Evolutionary conservation across 1,140 invertebrate genomes (phyloP).

Genomic region (Scaptomyza hsui): DNA sequence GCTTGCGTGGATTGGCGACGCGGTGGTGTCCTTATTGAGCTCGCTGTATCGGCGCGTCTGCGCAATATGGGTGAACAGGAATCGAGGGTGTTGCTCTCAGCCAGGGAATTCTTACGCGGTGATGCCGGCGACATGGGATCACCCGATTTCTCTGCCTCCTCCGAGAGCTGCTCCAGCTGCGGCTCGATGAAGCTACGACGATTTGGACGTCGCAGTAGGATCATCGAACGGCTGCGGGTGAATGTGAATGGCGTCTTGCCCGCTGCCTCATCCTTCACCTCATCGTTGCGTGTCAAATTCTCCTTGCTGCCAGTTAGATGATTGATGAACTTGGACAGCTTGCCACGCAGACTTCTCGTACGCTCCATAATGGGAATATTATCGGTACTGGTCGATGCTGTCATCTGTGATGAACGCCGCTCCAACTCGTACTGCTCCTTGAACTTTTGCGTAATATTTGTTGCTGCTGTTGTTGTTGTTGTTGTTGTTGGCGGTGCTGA

Average conservation of each 20-base stretch:
- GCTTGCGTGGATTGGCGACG: constrained; percentile 62
- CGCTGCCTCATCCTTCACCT: constrained; percentile 51
- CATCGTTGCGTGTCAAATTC: constrained; percentile 52
- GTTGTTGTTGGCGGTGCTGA: constrained; percentile 8
- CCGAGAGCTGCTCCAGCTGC: constrained; percentile 77
- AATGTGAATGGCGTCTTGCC: constrained; percentile 67
- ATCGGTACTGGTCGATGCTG: constrained; percentile 33
- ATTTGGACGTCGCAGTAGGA: constrained; percentile 70
- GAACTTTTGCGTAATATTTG: constrained; percentile 59
- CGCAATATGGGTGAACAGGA: constrained; percentile 36
- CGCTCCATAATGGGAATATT: constrained; percentile 73
- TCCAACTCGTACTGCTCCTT: constrained; percentile 55
- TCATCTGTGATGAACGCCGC: constrained; percentile 24
- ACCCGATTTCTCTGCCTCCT: constrained; percentile 70
- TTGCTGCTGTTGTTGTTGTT: constrained; percentile 22
- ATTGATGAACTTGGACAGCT: constrained; percentile 72
- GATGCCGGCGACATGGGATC: constrained; percentile 68
- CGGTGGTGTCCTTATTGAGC: constrained; percentile 46
- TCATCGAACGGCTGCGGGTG: constrained; percentile 81
- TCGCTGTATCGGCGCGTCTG: constrained; percentile 39
- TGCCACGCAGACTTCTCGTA: constrained; percentile 77
- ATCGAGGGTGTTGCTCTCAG: constrained; percentile 36
- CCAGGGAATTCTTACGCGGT: constrained; percentile 72
- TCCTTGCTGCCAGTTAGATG: constrained; percentile 79
- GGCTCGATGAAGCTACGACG: constrained; percentile 78